phyloP scores from a whole-genome alignment of 2,888 invertebrate species.

The Drosophila meridionalis region DNA sequence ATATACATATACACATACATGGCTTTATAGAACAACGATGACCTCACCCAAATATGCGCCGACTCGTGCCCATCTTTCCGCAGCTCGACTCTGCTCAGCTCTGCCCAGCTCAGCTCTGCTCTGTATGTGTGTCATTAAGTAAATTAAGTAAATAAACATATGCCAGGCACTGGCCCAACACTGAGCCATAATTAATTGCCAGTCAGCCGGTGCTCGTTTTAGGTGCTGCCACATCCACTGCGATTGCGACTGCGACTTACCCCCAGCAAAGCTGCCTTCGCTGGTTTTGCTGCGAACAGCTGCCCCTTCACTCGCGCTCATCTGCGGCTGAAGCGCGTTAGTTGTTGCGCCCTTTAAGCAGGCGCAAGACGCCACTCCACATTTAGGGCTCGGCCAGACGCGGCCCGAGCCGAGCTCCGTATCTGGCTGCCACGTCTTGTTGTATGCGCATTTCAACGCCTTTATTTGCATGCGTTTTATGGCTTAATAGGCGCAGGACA shows the following conservation, averaged over 20 bases:
- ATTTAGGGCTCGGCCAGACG: constrained; percentile 6
- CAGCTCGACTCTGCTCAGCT: constrained; percentile 9
- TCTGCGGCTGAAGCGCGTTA: constrained; percentile 76
- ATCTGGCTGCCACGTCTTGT: constrained; percentile 27
- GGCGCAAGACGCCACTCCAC: constrained; percentile 36
- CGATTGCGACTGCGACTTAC: constrained; percentile 25
- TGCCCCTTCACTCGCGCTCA: constrained; percentile 32
- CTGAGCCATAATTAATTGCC: constrained; percentile 79
- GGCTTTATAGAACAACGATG: constrained; percentile 64
- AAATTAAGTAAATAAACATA: constrained; percentile 83
- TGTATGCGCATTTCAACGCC: constrained; percentile 79
- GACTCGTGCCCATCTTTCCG: constrained; percentile 70
- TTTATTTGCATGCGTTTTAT: constrained; percentile 83
- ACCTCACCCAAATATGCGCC: constrained; percentile 76
- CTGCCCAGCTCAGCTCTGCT: constrained; percentile 26
- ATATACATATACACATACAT: constrained; percentile 26
- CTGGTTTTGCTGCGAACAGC: constrained; percentile 11
- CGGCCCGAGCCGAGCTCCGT: constrained; percentile 5
- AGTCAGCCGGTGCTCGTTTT: constrained; percentile 73
- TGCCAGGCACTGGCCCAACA: constrained; percentile 63
- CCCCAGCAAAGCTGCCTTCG: constrained; percentile 34
- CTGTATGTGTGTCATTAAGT: constrained; percentile 78
- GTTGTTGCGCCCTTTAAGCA: constrained; percentile 80
- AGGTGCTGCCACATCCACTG: constrained; percentile 37
- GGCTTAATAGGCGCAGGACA: constrained; percentile 73